A percentile compares a stretch with the other conserved stretches of the same genome.
These are phyloP conservation scores for Asbolus verrucosus DNA, from an alignment of 1,140 invertebrate species.

Conservation along the genomic window DNA sequence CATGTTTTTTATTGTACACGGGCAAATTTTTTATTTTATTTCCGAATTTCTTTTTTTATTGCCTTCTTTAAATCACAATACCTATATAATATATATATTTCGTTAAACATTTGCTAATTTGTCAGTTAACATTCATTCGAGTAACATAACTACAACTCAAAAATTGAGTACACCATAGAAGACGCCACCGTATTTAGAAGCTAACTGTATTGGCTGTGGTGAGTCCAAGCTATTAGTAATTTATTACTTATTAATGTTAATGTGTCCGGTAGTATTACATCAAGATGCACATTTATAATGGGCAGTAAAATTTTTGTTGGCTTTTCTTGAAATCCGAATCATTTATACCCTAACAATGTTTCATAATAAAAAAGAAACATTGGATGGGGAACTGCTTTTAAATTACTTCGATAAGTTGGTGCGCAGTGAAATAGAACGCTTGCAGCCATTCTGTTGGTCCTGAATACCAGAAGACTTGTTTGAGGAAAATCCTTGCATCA, in stretches of 20 bases:
- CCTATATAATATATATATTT: too few relatives aligned
- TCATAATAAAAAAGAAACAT: conserved; percentile 3
- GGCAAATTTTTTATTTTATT: too few relatives aligned
- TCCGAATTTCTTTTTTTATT: too few relatives aligned
- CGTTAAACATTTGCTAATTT: too few relatives aligned
- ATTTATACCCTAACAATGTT: not conserved
- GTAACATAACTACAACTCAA: too few relatives aligned
- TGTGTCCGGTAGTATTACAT: conserved; percentile 1
- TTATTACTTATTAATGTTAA: conserved; percentile 15
- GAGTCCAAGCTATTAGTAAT: too few relatives aligned
- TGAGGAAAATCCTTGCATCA: conserved; percentile 34
- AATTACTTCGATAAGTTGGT: conserved; percentile 53
- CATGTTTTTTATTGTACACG: too few relatives aligned
- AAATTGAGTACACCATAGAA: too few relatives aligned
- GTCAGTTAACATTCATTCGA: too few relatives aligned
- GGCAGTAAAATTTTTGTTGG: not conserved
- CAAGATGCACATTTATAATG: not conserved
- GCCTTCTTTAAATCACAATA: too few relatives aligned
- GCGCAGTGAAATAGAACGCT: conserved; percentile 51
- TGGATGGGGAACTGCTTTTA: conserved; percentile 48
- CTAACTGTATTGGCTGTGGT: too few relatives aligned
- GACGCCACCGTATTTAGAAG: too few relatives aligned
- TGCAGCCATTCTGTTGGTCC: conserved; percentile 47
- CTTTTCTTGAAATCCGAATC: conserved; percentile 19
- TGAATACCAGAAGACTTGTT: conserved; percentile 48